These are phyloP conservation scores for Nothobranchius furzeri DNA, from an alignment of 2,113 vertebrate species.

Conservation along the genomic window DNA sequence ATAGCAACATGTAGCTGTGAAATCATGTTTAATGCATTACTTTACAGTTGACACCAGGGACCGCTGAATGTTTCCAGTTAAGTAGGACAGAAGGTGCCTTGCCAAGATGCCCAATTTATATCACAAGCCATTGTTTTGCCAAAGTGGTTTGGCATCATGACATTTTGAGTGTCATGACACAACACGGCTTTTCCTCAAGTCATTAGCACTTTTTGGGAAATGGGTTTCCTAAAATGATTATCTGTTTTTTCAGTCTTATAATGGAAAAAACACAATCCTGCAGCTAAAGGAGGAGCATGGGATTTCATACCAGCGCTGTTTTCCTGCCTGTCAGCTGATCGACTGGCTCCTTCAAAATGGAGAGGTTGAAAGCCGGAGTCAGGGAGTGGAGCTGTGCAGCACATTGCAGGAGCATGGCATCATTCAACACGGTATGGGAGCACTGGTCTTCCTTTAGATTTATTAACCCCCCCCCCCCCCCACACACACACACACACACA, in stretches of 20 bases:
- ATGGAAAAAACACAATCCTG: conserved; percentile 78
- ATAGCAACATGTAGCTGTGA: too few species aligned
- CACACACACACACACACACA: conserved; percentile 10
- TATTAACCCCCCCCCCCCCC: background rate
- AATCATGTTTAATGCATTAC: too few species aligned
- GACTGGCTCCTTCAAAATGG: conserved; percentile 87
- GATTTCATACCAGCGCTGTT: conserved; percentile 80
- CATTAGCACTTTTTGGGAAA: too few species aligned
- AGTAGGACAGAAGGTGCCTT: too few species aligned
- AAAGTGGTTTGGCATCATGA: too few species aligned
- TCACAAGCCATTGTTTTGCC: too few species aligned
- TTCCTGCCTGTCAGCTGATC: conserved; percentile 83
- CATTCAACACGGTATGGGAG: conserved; percentile 83
- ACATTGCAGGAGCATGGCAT: conserved; percentile 85
- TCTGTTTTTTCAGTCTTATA: conserved; percentile 73
- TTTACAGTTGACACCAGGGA: too few species aligned
- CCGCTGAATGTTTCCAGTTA: too few species aligned
- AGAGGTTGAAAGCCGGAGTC: conserved; percentile 78
- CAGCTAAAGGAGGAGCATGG: conserved; percentile 83
- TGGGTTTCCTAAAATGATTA: background rate
- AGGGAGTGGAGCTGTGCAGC: conserved; percentile 80
- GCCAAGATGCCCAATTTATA: too few species aligned
- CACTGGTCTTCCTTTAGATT: conserved; percentile 24
- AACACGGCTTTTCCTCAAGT: too few species aligned
- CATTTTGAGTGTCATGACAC: too few species aligned